These are phyloP conservation scores for Anhinga rufa DNA, from an alignment of 2,113 vertebrate genomes.

Conservation along the genomic window DNA sequence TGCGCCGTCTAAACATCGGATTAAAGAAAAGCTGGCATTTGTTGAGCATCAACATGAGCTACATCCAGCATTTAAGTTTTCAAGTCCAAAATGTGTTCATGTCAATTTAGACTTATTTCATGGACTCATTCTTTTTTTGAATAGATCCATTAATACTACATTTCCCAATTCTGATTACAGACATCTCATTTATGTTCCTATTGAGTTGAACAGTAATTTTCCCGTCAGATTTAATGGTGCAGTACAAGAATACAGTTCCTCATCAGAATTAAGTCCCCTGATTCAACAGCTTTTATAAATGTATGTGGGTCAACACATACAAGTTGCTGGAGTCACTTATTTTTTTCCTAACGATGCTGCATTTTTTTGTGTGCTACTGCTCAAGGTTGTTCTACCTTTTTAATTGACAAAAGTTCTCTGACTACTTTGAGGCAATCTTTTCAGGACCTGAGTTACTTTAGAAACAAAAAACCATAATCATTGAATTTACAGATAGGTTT, in stretches of 20 bases:
- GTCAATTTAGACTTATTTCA: neutral
- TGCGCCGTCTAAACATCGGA: neutral
- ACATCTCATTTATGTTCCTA: slow-evolving; percentile 1
- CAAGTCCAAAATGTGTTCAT: neutral
- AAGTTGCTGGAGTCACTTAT: neutral
- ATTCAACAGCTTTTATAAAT: slow-evolving; percentile 7
- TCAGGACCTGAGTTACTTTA: neutral
- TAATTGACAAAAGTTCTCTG: neutral
- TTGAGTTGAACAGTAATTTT: slow-evolving; percentile 1
- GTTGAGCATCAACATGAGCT: neutral
- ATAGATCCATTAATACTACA: neutral
- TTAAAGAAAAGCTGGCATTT: neutral
- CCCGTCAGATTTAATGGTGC: neutral
- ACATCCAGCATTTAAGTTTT: neutral
- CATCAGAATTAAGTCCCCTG: neutral
- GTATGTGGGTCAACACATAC: neutral
- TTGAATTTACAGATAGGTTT: neutral
- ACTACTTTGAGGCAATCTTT: neutral
- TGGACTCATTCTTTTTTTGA: neutral
- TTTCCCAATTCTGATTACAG: neutral
- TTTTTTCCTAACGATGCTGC: neutral
- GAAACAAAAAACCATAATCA: neutral
- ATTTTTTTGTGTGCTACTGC: neutral
- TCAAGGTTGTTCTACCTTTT: neutral
- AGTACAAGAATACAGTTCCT: neutral